Conservation (phyloP, 2,888 invertebrate genomes). For the Drosophila suboccidentalis region DNA sequence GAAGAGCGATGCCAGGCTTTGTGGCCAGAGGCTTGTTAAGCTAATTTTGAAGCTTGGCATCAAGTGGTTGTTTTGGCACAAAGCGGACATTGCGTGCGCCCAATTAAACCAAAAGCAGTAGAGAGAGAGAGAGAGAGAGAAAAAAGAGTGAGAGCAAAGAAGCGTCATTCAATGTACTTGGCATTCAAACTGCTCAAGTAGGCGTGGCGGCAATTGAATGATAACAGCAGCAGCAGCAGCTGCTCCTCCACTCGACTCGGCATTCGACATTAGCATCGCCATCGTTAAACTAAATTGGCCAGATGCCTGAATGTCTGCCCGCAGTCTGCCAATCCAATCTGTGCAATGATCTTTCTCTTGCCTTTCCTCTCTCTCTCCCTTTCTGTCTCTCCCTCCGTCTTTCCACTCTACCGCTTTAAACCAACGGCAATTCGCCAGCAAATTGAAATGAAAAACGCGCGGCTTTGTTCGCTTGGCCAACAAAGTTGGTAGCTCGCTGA, state of each 20-base stretch:
- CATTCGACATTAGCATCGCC: constrained; percentile 27
- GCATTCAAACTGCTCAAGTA: constrained; percentile 62
- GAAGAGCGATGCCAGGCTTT: constrained; percentile 20
- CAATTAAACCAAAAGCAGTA: constrained; percentile 56
- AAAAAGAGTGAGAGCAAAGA: constrained; percentile 35
- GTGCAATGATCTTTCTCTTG: constrained; percentile 31
- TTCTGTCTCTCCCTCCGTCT: background rate
- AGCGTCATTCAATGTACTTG: constrained; percentile 53
- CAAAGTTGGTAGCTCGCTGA: constrained; percentile 35
- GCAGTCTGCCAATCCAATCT: constrained; percentile 45
- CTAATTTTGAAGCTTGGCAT: constrained; percentile 56
- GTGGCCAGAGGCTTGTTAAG: constrained; percentile 45
- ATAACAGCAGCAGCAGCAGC: constrained; percentile 53
- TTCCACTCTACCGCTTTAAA: background rate
- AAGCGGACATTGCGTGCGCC: constrained; percentile 47
- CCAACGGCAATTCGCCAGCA: constrained; percentile 35
- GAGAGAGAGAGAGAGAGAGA: background rate
- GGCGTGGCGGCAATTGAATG: constrained; percentile 70
- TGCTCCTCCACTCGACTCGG: background rate
- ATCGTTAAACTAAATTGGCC: constrained; percentile 68
- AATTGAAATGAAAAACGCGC: constrained; percentile 73
- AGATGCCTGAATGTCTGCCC: constrained; percentile 60
- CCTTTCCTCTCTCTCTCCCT: background rate
- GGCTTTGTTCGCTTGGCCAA: constrained; percentile 61
- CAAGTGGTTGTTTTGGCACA: constrained; percentile 39